Evolutionary conservation across 2,888 invertebrate genomes (phyloP), one percentile per base, ranked within the genome.

Genomic region (Synanthedon myopaeformis): DNA sequence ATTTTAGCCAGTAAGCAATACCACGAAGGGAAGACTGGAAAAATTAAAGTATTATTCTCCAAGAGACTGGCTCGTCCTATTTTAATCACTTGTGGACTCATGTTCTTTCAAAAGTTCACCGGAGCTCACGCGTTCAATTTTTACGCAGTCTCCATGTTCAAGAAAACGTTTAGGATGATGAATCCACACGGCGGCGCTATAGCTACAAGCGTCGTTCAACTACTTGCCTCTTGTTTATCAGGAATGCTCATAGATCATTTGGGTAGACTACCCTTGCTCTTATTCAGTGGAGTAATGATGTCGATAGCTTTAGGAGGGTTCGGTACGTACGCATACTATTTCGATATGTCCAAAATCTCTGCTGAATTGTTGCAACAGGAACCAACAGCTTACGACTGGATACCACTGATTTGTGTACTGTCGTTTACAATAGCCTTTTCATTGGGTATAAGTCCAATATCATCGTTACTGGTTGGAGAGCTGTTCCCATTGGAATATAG

Each of bases 81-180:
- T 17, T 80, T 94, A 53, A 93, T 96, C 53, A 94, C 95, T 0
- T 93, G 96, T 68, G 93, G 94, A 1, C 83, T 96, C 55, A 96
- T 96, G 95, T 92, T 96, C 76, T 96, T 96, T 74, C 96, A 96
- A 70, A 91, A 95, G 55, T 93, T 93, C 67, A 93, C 93, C 57
- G 95, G 95, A 48, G 94, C 94, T 0, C 94, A 94, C 65, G 92
- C 94, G 8, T 94, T 95, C 69, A 93, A 91, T 74, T 94, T 94
- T 69, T 95, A 95, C 75, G 94, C 94, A 19, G 96, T 95, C 3
- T 91, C 93, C 57, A 95, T 96, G 71, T 96, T 97, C 74, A 91
- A 93, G 63, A 92, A 93, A 76, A 95, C 96, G 0, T 92, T 94
- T 57, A 91, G 92, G 54, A 91, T 91, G 50, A 92, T 94, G 80